Conservation (phyloP, 2,113 vertebrate genomes). For the Prionailurus viverrinus region DNA sequence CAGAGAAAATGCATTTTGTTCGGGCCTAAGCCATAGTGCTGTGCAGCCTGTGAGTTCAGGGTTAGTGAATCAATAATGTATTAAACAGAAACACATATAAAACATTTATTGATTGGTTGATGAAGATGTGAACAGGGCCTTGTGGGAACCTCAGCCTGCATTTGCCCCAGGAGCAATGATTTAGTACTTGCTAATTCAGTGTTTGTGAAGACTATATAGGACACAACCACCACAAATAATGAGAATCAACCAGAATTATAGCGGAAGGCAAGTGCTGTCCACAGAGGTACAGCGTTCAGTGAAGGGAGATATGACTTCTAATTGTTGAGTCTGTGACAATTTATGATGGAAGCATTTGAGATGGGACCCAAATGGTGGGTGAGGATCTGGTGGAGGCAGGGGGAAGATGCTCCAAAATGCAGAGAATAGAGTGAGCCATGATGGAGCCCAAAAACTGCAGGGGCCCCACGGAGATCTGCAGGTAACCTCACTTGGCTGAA, state of each 20-base stretch:
- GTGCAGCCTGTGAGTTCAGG: too few species aligned
- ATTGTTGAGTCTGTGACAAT: not conserved
- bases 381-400: too few species aligned
- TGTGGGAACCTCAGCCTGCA: not conserved
- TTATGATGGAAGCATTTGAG: not conserved
- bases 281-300: not conserved
- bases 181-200: not conserved
- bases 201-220: not conserved
- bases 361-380: not conserved
- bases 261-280: not conserved
- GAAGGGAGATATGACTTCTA: not conserved
- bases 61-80: too few species aligned
- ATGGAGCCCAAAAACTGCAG: not conserved
- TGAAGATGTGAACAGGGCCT: not conserved
- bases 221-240: not conserved
- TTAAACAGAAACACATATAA: not conserved
- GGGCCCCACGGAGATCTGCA: not conserved
- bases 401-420: not conserved
- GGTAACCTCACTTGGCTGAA: not conserved
- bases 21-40: fast-evolving
- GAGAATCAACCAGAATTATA: not conserved
- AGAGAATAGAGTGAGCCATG: not conserved
- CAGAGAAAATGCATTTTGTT: fast-evolving
- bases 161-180: not conserved
- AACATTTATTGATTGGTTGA: not conserved